Conservation (phyloP, 2,113 vertebrate species). For the rabbit (Oryctolagus cuniculus) region mOryCun1.1 NC_091451.1:43115001-43115500, state of each 20-base stretch:
- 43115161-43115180: conserved; percentile 93
- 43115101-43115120: conserved; percentile 91
- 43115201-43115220: conserved; percentile 91
- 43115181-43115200: conserved; percentile 93
- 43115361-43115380: conserved; percentile 93
- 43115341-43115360: conserved; percentile 94
- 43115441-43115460: conserved; percentile 95
- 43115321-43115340: conserved; percentile 95
- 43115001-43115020: background rate
- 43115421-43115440: conserved; percentile 96
- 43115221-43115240: conserved; percentile 91
- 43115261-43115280: conserved; percentile 93
- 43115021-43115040: conserved; percentile 85
- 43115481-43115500: conserved; percentile 91
- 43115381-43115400: conserved; percentile 94
- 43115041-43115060: conserved; percentile 89
- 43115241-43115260: conserved; percentile 93
- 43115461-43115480: conserved; percentile 92
- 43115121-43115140: conserved; percentile 95
- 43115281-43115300: conserved; percentile 91
- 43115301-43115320: conserved; percentile 92
- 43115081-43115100: conserved; percentile 92
- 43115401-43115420: conserved; percentile 92
- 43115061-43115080: conserved; percentile 91
- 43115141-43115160: conserved; percentile 90